Percentiles rank a stretch among this genome's conserved stretches.
phyloP scores from a whole-genome alignment of 2,888 invertebrate species.

The Tridacna crocea region DNA sequence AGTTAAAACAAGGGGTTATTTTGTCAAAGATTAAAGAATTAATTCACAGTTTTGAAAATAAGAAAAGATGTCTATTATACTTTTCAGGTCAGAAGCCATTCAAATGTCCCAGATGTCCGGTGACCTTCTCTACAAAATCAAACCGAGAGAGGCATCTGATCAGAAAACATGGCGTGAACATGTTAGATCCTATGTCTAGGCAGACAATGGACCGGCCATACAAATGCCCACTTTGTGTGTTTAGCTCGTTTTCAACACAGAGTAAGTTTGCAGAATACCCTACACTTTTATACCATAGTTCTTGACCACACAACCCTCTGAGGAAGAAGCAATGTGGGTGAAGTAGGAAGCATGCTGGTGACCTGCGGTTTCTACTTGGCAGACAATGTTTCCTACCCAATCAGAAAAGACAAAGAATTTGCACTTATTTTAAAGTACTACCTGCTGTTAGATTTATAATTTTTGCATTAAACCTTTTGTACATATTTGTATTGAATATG shows the following conservation, averaged over 20 bases:
- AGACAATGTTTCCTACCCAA: no score
- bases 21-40: no score
- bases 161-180: constrained; percentile 90
- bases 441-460: no score
- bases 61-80: background rate
- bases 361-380: no score
- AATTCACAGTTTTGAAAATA: no score
- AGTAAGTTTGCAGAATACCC: constrained; percentile 68
- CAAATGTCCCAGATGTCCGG: constrained; percentile 96
- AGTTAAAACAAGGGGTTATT: no score
- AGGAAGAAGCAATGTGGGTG: no score
- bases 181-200: constrained; percentile 87
- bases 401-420: no score
- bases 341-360: no score
- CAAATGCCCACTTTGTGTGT: constrained; percentile 92
- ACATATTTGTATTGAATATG: no score
- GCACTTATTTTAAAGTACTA: no score
- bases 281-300: background rate
- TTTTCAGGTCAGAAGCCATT: constrained; percentile 92
- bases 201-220: constrained; percentile 83
- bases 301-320: background rate
- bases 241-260: constrained; percentile 92
- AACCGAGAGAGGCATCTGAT: constrained; percentile 97
- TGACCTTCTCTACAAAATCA: constrained; percentile 98
- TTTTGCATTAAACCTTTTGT: no score